Base-by-base conservation (phyloP, 2,888 invertebrate genomes). In the Volucella inflata region DNA sequence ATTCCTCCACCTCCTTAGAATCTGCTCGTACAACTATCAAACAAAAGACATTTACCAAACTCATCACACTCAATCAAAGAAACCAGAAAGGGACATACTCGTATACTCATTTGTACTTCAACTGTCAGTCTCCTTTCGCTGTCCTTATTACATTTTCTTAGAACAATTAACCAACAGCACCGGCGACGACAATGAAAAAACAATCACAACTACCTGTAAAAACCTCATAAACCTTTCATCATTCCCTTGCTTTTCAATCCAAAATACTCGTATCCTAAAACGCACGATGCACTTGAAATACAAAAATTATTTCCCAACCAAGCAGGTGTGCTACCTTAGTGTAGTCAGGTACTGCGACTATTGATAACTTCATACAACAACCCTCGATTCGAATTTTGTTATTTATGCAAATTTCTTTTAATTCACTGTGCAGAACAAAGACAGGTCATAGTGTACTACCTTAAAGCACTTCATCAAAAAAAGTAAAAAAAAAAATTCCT, bases 1-100 rank as follows among this genome's bases (percentile, higher is more conserved):
- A 12, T 14, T 30, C n/a, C 70, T 40, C 17, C n/a, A 4, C 12
- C 44, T 67, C 46, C 53, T 50, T 74, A 48, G 16, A 67, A 48
- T n/a, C 57, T 21, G 64, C 48, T 11, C 30, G 6, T 30, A 30
- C 30, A 30, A 30, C 30, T 30, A 30, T 30, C 30, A 44, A 80
- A 62, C 74, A 74, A 65, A 48, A 74, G 65, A 38, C 50, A 53
- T 53, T 51, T 44, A 64, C 42, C 30, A 40, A 72, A 30, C 46
- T 53, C 67, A 80, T 80, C 74, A 67, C 79, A 80, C 74, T 74
- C 79, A 68, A 80, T 80, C 30, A 74, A 80, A 65, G 38, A n/a
- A 60, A 67, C 12, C 17, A 51, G 17, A 36, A 57, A 44, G 30
- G 21, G 42, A 17, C 40, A 51, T 46, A 48, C 46, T 50, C 46